Conservation (phyloP, 2,797 vertebrate species). For the Phaenicophaeus curvirostris region DNA sequence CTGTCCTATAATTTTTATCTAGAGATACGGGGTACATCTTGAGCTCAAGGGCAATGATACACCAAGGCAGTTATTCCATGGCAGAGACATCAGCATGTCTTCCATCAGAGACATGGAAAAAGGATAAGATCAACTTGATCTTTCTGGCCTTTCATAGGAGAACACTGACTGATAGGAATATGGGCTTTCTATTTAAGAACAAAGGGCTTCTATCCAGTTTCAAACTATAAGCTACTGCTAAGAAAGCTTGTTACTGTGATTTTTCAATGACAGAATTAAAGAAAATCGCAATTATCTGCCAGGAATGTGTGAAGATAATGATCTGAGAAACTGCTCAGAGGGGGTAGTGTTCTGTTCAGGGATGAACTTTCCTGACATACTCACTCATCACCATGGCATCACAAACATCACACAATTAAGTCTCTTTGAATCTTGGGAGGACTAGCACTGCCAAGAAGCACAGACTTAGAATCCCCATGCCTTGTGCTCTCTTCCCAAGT, state of each 20-base stretch:
- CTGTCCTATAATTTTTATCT: not conserved
- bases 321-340: conserved; percentile 27
- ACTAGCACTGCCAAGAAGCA: not conserved
- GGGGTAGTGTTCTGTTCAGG: not conserved
- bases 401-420: conserved; percentile 1
- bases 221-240: not conserved
- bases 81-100: not conserved
- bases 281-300: conserved; percentile 56
- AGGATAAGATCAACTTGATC: conserved; percentile 10
- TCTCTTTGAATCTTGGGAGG: not conserved
- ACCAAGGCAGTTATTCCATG: not conserved
- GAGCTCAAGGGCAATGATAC: not conserved
- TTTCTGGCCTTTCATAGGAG: conserved; percentile 28
- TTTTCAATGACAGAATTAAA: conserved; percentile 48
- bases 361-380: conserved; percentile 23
- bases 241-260: not conserved
- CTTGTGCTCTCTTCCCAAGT: not conserved
- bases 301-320: conserved; percentile 48
- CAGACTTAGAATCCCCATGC: not conserved
- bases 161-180: conserved; percentile 15
- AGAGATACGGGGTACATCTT: not conserved
- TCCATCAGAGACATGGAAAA: not conserved
- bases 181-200: conserved; percentile 36
- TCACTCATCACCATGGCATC: conserved; percentile 33
- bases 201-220: conserved; percentile 42